Percentiles rank a stretch among this genome's conserved stretches.
These are phyloP conservation scores for Frieseomelitta varia DNA, from an alignment of 1,140 invertebrate genomes.

Conservation along the genomic window DNA sequence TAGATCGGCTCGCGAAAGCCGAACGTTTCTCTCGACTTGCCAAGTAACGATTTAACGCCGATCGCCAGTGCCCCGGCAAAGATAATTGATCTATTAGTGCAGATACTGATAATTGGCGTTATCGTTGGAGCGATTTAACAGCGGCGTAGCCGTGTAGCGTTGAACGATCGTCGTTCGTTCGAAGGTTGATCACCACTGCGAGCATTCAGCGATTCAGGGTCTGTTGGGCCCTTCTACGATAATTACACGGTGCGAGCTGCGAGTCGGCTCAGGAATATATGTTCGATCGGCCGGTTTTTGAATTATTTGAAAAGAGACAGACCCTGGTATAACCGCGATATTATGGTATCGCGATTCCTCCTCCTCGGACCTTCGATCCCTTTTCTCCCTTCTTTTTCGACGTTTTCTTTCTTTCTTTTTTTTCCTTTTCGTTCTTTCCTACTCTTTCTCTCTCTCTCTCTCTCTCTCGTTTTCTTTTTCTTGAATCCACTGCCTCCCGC, in stretches of 20 bases:
- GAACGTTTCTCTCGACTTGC: neutral
- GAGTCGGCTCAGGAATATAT: slow-evolving; percentile 81
- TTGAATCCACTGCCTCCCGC: slow-evolving; percentile 12
- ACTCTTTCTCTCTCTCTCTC: neutral
- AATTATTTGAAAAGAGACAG: slow-evolving; percentile 83
- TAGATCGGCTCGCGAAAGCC: neutral
- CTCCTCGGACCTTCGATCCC: slow-evolving; percentile 63
- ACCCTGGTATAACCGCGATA: slow-evolving; percentile 77
- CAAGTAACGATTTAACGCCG: neutral
- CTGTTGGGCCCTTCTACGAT: slow-evolving; percentile 78
- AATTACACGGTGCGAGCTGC: slow-evolving; percentile 81
- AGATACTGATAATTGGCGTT: slow-evolving; percentile 53
- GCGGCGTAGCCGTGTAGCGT: neutral
- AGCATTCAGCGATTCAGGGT: slow-evolving; percentile 77
- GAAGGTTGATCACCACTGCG: slow-evolving; percentile 79
- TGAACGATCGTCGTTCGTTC: slow-evolving; percentile 20
- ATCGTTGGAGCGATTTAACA: slow-evolving; percentile 48
- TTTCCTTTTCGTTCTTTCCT: slow-evolving; percentile 15
- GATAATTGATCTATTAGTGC: slow-evolving; percentile 51
- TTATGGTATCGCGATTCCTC: slow-evolving; percentile 81
- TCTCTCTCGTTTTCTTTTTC: slow-evolving; percentile 38
- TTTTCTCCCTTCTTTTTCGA: slow-evolving; percentile 60
- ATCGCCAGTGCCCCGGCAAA: neutral
- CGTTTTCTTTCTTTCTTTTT: slow-evolving; percentile 25
- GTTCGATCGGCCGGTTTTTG: slow-evolving; percentile 82